These are phyloP conservation scores for Thera britannica DNA, from an alignment of 2,888 invertebrate genomes.

Conservation along the genomic window DNA sequence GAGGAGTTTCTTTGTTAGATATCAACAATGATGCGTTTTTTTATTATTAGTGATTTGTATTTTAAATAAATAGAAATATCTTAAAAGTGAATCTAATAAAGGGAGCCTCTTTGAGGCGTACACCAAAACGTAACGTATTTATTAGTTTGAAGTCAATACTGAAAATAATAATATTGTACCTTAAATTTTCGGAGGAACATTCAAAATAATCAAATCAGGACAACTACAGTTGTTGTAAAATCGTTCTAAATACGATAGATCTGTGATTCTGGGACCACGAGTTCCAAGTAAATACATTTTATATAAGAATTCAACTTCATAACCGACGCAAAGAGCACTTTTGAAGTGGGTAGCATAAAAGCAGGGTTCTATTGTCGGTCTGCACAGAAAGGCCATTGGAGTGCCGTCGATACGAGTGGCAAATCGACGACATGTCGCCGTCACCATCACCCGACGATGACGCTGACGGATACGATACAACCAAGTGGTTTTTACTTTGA, in stretches of 20 bases:
- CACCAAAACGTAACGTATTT: too few relatives aligned
- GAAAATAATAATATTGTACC: too few relatives aligned
- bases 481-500: not conserved
- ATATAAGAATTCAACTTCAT: conserved; percentile 15
- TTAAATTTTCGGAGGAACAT: too few relatives aligned
- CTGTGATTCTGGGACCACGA: not conserved
- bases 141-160: too few relatives aligned
- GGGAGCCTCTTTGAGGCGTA: too few relatives aligned
- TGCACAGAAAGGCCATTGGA: conserved; percentile 22
- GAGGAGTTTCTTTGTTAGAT: not conserved
- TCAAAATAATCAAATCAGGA: not conserved
- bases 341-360: conserved; percentile 20
- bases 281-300: conserved; percentile 13
- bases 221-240: not conserved
- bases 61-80: too few relatives aligned
- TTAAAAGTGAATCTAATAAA: too few relatives aligned
- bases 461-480: not conserved
- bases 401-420: conserved; percentile 21
- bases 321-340: conserved; percentile 22
- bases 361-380: conserved; percentile 21
- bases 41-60: too few relatives aligned
- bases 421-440: conserved; percentile 20
- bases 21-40: too few relatives aligned
- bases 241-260: not conserved
- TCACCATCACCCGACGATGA: not conserved